Conservation (phyloP, 2,113 vertebrate genomes). For the Microtus pennsylvanicus region DNA sequence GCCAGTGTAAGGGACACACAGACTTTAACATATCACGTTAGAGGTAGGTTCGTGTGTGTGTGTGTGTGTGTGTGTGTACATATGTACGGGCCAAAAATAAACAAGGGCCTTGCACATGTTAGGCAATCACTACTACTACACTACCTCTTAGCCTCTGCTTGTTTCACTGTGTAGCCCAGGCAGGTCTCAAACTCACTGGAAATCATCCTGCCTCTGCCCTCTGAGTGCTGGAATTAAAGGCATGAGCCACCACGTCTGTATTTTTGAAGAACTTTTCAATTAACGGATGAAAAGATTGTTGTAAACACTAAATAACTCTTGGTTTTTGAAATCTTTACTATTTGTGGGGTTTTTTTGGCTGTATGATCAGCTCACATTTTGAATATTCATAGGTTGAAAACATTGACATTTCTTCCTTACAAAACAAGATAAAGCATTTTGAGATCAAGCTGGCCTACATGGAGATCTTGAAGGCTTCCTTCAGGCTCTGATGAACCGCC, state of each 20-base stretch:
- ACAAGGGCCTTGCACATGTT: background rate
- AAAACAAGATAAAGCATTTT: slow-evolving; percentile 51
- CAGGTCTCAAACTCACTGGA: background rate
- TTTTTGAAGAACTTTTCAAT: slow-evolving; percentile 11
- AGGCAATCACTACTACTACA: background rate
- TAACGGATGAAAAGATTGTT: background rate
- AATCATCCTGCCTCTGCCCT: background rate
- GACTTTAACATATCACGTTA: slow-evolving; percentile 3
- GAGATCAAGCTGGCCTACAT: background rate
- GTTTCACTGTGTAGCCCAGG: background rate
- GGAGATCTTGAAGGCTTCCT: background rate
- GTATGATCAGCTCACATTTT: slow-evolving; percentile 12
- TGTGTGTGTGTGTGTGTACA: background rate
- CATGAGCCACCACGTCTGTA: background rate
- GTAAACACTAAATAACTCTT: slow-evolving; percentile 10
- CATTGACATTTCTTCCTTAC: background rate
- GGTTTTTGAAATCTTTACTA: slow-evolving; percentile 18
- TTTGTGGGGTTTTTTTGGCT: background rate
- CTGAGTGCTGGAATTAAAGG: background rate
- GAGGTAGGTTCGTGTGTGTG: background rate
- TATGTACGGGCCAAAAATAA: background rate
- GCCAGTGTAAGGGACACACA: background rate
- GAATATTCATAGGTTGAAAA: slow-evolving; percentile 21
- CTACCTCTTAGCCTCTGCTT: background rate
- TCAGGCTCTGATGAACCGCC: background rate